Percentiles rank a stretch among this genome's conserved stretches.
Evolutionary conservation across 1,140 invertebrate genomes (phyloP).

Genomic region (Drosophila watanabei): DNA sequence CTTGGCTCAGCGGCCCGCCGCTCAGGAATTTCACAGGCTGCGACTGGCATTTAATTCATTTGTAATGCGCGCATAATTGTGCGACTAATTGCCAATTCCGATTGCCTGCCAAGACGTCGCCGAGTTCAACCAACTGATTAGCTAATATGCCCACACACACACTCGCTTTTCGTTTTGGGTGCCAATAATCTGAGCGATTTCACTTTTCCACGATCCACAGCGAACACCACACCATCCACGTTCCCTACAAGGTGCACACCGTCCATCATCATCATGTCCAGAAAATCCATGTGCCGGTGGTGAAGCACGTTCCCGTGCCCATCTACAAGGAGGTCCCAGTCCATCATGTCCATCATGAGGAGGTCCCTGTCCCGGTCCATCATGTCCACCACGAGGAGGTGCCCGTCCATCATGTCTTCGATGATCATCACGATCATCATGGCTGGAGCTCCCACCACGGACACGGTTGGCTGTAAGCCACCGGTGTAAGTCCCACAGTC

Average conservation of each 20-base stretch:
- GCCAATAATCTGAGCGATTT: slow-evolving; percentile 65
- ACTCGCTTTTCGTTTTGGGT: slow-evolving; percentile 11
- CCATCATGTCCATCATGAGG: slow-evolving; percentile 75
- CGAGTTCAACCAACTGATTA: slow-evolving; percentile 76
- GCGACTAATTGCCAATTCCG: slow-evolving; percentile 74
- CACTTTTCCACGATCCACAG: slow-evolving; percentile 83
- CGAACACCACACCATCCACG: slow-evolving; percentile 88
- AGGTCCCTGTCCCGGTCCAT: slow-evolving; percentile 74
- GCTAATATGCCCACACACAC: slow-evolving; percentile 53
- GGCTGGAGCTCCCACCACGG: slow-evolving; percentile 70
- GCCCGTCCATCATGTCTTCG: slow-evolving; percentile 70
- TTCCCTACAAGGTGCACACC: slow-evolving; percentile 89
- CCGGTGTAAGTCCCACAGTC: slow-evolving; percentile 4
- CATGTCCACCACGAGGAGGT: slow-evolving; percentile 76
- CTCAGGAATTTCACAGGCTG: slow-evolving; percentile 72
- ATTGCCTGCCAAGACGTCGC: slow-evolving; percentile 62
- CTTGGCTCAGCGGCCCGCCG: slow-evolving; percentile 27
- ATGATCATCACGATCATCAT: slow-evolving; percentile 72
- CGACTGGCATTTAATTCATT: slow-evolving; percentile 60
- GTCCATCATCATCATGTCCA: slow-evolving; percentile 89
- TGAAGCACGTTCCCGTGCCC: slow-evolving; percentile 81
- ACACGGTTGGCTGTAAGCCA: slow-evolving; percentile 69
- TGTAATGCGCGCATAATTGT: slow-evolving; percentile 78
- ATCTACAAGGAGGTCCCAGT: slow-evolving; percentile 77
- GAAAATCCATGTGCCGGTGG: slow-evolving; percentile 86